Percentiles rank a stretch among this genome's conserved stretches.
Evolutionary conservation across 2,113 vertebrate genomes (phyloP).

Genomic region (Benitochromis conjunctus): DNA sequence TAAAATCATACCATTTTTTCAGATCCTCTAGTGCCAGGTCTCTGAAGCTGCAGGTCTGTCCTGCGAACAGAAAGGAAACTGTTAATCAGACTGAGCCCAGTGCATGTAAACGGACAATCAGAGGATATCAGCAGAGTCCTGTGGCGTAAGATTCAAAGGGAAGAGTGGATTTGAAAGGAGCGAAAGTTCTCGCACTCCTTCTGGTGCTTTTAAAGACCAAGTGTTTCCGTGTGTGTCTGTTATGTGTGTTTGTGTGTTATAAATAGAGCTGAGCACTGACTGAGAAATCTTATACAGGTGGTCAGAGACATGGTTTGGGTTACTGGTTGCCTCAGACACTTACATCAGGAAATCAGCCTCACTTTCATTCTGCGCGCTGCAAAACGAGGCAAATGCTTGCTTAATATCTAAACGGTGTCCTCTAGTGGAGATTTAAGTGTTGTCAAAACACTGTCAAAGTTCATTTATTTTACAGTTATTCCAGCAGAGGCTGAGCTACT

Average conservation of each 20-base stretch:
- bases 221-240: conserved; percentile 1
- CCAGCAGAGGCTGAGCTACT: background rate
- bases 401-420: background rate
- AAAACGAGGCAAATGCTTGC: background rate
- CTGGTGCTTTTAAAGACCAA: conserved; percentile 5
- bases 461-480: background rate
- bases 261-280: conserved; percentile 42
- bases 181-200: background rate
- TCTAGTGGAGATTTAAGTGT: background rate
- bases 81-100: background rate
- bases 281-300: conserved; percentile 44
- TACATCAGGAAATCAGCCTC: background rate
- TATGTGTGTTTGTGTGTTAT: conserved; percentile 41
- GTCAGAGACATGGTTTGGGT: conserved; percentile 43
- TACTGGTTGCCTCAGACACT: background rate
- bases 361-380: background rate
- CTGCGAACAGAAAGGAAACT: conserved; percentile 3
- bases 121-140: background rate
- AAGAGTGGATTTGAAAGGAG: background rate
- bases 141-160: background rate
- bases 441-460: background rate
- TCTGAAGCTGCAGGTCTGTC: background rate
- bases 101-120: background rate
- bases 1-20: conserved; percentile 48
- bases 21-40: conserved; percentile 1